Conservation (phyloP, 2,797 vertebrate genomes). For the Esox lucius region DNA sequence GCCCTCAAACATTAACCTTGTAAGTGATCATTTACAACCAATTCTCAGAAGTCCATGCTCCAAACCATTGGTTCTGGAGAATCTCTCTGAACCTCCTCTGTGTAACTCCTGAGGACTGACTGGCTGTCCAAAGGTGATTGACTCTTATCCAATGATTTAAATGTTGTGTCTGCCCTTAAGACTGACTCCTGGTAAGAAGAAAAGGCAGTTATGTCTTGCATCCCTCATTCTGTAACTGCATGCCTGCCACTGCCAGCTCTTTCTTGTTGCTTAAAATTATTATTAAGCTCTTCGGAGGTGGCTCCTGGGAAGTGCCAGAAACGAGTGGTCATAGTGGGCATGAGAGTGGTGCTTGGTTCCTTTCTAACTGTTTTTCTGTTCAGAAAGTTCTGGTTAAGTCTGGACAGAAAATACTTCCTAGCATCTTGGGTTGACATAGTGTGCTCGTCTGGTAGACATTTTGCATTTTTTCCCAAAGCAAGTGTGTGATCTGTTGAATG, state of each 20-base stretch:
- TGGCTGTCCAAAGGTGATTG: conserved; percentile 29
- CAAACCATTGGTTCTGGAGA: neutral
- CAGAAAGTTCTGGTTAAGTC: conserved; percentile 51
- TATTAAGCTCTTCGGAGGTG: conserved; percentile 49
- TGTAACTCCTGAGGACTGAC: conserved; percentile 20
- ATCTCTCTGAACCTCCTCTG: neutral
- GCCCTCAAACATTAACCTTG: no score
- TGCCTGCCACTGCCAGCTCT: conserved; percentile 14
- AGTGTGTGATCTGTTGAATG: neutral
- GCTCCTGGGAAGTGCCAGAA: no score
- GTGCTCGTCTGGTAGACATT: conserved; percentile 11
- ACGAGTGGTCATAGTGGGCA: conserved; percentile 16
- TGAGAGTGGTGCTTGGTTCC: neutral
- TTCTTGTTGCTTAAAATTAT: conserved; percentile 38
- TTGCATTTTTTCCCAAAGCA: conserved; percentile 7
- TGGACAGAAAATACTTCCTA: conserved; percentile 23
- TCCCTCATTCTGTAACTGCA: conserved; percentile 18
- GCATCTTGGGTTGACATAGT: no score
- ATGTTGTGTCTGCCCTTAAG: conserved; percentile 24
- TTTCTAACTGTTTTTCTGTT: no score
- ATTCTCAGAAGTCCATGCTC: neutral
- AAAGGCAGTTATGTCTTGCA: conserved; percentile 38
- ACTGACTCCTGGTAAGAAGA: conserved; percentile 48
- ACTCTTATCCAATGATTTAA: conserved; percentile 28
- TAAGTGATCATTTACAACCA: neutral